Evolutionary conservation across 1,140 invertebrate genomes (phyloP).

Genomic region (Pseudomyrmex concolor): DNA sequence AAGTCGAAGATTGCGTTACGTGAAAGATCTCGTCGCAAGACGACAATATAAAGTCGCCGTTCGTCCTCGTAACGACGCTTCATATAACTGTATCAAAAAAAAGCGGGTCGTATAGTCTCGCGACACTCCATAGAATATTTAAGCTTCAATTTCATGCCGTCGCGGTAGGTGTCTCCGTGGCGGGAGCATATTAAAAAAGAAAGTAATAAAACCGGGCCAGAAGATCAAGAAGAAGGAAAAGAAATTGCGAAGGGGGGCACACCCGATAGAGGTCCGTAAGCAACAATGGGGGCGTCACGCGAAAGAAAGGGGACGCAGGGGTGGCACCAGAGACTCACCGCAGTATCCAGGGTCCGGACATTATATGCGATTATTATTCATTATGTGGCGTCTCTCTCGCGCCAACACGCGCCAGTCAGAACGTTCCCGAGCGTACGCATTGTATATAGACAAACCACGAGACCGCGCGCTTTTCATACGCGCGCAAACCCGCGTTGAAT

Average conservation of each 20-base stretch:
- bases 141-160: slow-evolving; percentile 85
- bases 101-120: slow-evolving; percentile 52
- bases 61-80: slow-evolving; percentile 76
- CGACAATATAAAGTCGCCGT: slow-evolving; percentile 72
- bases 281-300: slow-evolving; percentile 58
- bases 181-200: slow-evolving; percentile 73
- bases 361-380: slow-evolving; percentile 84
- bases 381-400: slow-evolving; percentile 77
- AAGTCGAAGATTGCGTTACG: slow-evolving; percentile 76
- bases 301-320: slow-evolving; percentile 13
- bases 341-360: slow-evolving; percentile 16
- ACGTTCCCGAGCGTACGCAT: slow-evolving; percentile 19
- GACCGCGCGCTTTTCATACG: slow-evolving; percentile 45
- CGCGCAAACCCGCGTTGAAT: slow-evolving; percentile 71
- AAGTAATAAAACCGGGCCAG: slow-evolving; percentile 80
- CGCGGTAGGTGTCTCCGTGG: slow-evolving; percentile 67
- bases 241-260: slow-evolving; percentile 77
- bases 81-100: slow-evolving; percentile 78
- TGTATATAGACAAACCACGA: slow-evolving; percentile 34
- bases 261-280: slow-evolving; percentile 72
- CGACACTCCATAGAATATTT: slow-evolving; percentile 84
- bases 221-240: slow-evolving; percentile 66
- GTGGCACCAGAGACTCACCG: slow-evolving; percentile 29
- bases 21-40: too few species aligned
- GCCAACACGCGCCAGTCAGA: slow-evolving; percentile 15